Conservation (phyloP, 1,140 invertebrate species). For the Drosophila sp. region DNA sequence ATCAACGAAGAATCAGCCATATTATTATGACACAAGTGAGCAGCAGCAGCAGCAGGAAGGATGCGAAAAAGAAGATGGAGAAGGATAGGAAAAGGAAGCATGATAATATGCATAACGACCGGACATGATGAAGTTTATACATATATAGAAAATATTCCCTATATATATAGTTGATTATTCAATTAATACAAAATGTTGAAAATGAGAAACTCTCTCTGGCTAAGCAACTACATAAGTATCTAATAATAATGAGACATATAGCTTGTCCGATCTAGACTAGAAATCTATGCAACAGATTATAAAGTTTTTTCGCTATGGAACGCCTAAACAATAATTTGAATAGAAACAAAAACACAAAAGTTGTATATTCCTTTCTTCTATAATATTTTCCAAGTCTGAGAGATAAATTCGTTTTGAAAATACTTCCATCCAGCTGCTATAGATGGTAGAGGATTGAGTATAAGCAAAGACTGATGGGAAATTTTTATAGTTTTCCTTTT, state of each 20-base stretch:
- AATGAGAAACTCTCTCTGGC: background rate
- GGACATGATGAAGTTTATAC: background rate
- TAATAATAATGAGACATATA: background rate
- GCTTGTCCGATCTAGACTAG: background rate
- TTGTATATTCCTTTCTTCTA: too few relatives aligned
- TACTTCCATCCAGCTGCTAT: too few relatives aligned
- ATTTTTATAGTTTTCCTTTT: too few relatives aligned
- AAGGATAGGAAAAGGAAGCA: constrained; percentile 31
- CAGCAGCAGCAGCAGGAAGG: background rate
- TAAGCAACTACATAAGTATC: background rate
- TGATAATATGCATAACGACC: constrained; percentile 6
- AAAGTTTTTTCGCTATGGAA: too few relatives aligned
- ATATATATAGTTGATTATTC: background rate
- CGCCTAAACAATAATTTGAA: too few relatives aligned
- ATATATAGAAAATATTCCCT: background rate
- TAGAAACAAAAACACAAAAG: too few relatives aligned
- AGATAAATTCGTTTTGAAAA: too few relatives aligned
- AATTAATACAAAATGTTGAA: background rate
- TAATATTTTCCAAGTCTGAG: too few relatives aligned
- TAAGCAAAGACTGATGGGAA: too few relatives aligned
- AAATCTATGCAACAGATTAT: background rate
- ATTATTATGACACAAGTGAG: constrained; percentile 65
- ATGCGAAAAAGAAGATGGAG: background rate
- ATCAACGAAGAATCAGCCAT: constrained; percentile 54
- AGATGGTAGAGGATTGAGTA: too few relatives aligned